phyloP scores from a whole-genome alignment of 2,113 vertebrate species.

The Eleginops maclovinus region DNA sequence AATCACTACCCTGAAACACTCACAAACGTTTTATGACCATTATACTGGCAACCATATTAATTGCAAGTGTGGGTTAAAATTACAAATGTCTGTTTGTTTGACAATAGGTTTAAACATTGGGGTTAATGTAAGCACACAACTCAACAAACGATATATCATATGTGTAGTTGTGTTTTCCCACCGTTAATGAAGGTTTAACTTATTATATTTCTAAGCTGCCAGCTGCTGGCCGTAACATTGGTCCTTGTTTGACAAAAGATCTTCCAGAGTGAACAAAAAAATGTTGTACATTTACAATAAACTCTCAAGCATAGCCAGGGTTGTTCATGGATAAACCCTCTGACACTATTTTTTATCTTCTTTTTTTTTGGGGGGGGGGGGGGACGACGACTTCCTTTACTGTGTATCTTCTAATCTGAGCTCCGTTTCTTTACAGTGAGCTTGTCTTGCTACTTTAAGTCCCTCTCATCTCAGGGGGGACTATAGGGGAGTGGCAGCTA shows the following conservation, averaged over 20 bases:
- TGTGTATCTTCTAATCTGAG: background rate
- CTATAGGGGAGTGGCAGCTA: constrained; percentile 41
- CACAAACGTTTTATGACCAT: no score
- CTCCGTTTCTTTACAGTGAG: background rate
- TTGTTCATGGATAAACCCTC: background rate
- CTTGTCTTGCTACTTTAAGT: constrained; percentile 50
- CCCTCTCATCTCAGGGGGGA: constrained; percentile 51
- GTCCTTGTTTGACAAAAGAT: background rate
- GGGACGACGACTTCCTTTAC: background rate
- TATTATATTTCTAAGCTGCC: background rate
- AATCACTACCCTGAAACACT: no score
- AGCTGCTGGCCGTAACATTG: background rate
- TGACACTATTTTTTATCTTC: constrained; percentile 2
- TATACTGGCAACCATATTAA: no score
- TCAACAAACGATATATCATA: no score
- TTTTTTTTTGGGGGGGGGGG: no score
- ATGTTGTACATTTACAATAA: background rate
- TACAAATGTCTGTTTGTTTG: no score
- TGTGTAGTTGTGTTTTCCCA: no score
- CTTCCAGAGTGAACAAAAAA: background rate
- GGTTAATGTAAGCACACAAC: no score
- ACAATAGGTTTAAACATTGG: no score
- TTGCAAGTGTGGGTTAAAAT: no score
- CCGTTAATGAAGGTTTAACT: no score
- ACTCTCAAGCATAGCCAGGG: background rate